Base-by-base conservation (phyloP, 2,888 invertebrate species). In the Spodoptera littoralis region DNA sequence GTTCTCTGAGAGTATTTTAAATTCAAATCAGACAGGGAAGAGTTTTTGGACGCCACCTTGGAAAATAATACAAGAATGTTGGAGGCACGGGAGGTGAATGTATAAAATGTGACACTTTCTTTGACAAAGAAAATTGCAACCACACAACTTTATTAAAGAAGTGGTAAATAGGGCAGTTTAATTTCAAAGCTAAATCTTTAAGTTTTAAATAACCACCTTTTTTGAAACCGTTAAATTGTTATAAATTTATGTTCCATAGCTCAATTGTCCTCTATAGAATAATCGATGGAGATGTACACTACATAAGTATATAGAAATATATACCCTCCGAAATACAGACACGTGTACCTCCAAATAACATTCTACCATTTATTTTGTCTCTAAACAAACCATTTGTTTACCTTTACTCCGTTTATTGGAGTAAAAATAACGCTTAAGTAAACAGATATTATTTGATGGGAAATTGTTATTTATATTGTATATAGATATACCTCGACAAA, bases 1-100 rank as follows among this genome's bases (percentile, higher is more conserved):
- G 88, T 89, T 87, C 81, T 76, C 76, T 59, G 76, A 82, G 85
- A 84, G 79, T 83, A 88, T 88, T 88, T 89, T 86, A 88, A 89
- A 88, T 89, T 89, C 87, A 88, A 89, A 88, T 88, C 84, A 86
- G 86, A 85, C 79, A 36, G 75, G 75, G 80, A 79, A 82, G 81
- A 82, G 80, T 81, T 85, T 82, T 71, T 79, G 79, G 81, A 71
- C 77, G 76, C 65, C 79, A 84, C 85, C 81, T 84, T 79, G 77
- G 60, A 80, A 79, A 80, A 84, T 85, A 85, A 84, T 81, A 80
- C 76, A 74, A 58, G 68, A 73, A 73, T 75, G 63, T 61, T 71
- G 62, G 59, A 57, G 64, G 18, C 51, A 49, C 36, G 61, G 54
- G 63, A 74, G 59, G 61, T 67, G 68, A 73, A 76, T 69, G 45